phyloP scores from a whole-genome alignment of 1,140 invertebrate genomes.

The Musca vetustissima region DNA sequence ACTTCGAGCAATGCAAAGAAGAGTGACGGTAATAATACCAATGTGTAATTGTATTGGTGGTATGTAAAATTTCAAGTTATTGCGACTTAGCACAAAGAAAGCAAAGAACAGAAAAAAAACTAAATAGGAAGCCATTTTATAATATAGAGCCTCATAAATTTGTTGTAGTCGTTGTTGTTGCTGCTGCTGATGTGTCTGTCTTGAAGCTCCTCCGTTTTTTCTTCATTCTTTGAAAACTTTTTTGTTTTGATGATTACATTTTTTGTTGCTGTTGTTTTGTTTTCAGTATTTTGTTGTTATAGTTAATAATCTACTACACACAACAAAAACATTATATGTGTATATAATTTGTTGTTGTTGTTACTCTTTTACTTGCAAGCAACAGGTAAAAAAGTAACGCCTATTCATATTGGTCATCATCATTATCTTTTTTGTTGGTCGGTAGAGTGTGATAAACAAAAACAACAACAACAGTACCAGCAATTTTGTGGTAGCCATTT shows the following conservation, averaged over 20 bases:
- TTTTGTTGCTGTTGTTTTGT: too few species aligned
- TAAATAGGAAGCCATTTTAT: conserved; percentile 15
- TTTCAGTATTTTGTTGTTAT: too few species aligned
- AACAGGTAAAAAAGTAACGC: conserved; percentile 10
- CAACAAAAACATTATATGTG: background rate
- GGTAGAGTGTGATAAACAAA: background rate
- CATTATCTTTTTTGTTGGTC: too few species aligned
- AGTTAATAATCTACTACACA: background rate
- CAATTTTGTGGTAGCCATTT: conserved; percentile 7
- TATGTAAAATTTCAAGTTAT: too few species aligned
- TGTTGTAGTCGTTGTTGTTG: conserved; percentile 4
- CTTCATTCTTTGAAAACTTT: too few species aligned
- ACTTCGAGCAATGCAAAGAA: too few species aligned
- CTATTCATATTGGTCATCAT: conserved; percentile 19
- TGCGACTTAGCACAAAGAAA: too few species aligned
- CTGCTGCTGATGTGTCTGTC: background rate
- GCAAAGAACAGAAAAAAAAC: too few species aligned
- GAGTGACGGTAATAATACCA: too few species aligned
- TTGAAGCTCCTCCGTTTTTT: too few species aligned
- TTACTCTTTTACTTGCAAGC: background rate
- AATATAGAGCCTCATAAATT: conserved; percentile 18
- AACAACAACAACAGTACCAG: background rate
- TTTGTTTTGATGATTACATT: too few species aligned
- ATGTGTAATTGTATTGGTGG: too few species aligned
- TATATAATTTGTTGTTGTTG: conserved; percentile 1